phyloP scores from a whole-genome alignment of 2,797 vertebrate species.

The Tinamus major region DNA sequence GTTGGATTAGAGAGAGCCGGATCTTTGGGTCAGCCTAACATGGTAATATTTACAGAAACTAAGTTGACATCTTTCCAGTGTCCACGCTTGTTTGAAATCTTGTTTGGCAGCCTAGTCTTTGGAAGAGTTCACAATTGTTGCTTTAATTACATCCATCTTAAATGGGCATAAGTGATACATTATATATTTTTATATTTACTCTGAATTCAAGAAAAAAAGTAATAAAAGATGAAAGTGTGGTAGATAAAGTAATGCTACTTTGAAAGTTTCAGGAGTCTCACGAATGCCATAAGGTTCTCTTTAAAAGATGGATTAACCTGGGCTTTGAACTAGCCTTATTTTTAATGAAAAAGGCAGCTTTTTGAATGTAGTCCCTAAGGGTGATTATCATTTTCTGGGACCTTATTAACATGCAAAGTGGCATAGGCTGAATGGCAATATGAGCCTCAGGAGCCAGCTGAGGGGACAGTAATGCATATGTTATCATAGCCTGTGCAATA shows the following conservation, averaged over 20 bases:
- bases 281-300: background rate
- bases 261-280: background rate
- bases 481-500: conserved; percentile 13
- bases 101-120: background rate
- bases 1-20: background rate
- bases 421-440: background rate
- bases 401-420: conserved; percentile 41
- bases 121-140: background rate
- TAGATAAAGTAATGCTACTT: background rate
- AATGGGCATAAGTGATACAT: no score
- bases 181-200: background rate
- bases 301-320: background rate
- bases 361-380: background rate
- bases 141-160: background rate
- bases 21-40: background rate
- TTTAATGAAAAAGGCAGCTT: background rate
- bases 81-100: accelerated
- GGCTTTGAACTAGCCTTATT: background rate
- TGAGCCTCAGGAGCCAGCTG: background rate
- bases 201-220: background rate
- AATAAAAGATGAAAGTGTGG: background rate
- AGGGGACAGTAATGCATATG: background rate
- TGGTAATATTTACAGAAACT: background rate
- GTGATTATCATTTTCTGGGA: conserved; percentile 11
- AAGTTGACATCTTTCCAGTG: background rate